Conservation (phyloP, 2,888 invertebrate genomes). For the Eilema griseolum region DNA sequence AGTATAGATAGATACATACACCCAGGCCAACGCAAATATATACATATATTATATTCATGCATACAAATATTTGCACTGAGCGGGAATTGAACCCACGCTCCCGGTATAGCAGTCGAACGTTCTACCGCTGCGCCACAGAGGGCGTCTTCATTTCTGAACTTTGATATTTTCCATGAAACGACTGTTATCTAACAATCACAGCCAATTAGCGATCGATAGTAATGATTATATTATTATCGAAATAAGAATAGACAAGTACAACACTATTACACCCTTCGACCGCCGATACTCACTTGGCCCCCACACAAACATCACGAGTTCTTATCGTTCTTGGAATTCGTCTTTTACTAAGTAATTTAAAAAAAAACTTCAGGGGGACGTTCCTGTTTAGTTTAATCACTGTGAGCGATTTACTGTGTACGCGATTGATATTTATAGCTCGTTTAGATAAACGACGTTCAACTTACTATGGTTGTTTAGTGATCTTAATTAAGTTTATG, state of each 20-base stretch:
- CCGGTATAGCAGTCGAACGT: no score
- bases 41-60: no score
- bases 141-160: no score
- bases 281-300: conserved; percentile 52
- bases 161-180: no score
- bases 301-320: conserved; percentile 60
- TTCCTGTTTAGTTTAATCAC: conserved; percentile 79
- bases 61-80: no score
- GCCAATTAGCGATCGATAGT: no score
- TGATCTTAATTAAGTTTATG: conserved; percentile 22
- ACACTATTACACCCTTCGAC: background rate
- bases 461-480: conserved; percentile 26
- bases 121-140: no score
- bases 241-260: background rate
- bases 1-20: no score
- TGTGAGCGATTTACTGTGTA: conserved; percentile 74
- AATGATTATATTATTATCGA: no score
- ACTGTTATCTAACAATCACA: no score
- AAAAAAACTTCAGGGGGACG: conserved; percentile 76
- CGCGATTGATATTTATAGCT: conserved; percentile 53
- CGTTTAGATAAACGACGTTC: conserved; percentile 43
- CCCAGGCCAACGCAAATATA: no score
- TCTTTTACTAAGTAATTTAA: conserved; percentile 82
- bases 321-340: conserved; percentile 83
- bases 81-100: no score